A percentile compares a stretch with the other conserved stretches of the same genome.
These are phyloP conservation scores for Lineus longissimus DNA, from an alignment of 1,140 invertebrate genomes.

Conservation along the genomic window DNA sequence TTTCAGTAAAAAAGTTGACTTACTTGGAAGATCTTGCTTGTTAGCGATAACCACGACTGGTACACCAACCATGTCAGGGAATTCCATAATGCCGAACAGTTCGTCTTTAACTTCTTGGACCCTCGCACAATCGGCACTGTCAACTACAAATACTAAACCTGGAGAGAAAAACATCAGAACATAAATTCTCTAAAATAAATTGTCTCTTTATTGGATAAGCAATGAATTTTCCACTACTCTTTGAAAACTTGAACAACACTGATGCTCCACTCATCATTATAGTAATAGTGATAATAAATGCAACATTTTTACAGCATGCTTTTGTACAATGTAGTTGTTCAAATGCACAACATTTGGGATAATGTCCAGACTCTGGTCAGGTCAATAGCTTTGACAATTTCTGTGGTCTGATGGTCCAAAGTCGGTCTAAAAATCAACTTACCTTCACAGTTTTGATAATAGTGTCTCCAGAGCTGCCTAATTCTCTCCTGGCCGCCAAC, in stretches of 20 bases:
- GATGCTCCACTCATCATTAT: too few species aligned
- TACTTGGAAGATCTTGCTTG: slow-evolving; percentile 70
- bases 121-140: slow-evolving; percentile 96
- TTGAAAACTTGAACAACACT: too few species aligned
- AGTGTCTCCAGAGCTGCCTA: slow-evolving; percentile 49
- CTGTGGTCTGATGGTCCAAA: too few species aligned
- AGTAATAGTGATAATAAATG: too few species aligned
- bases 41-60: slow-evolving; percentile 97
- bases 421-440: slow-evolving; percentile 12
- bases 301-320: too few species aligned
- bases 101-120: slow-evolving; percentile 93
- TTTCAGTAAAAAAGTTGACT: slow-evolving; percentile 8
- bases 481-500: slow-evolving; percentile 56
- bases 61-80: slow-evolving; percentile 95
- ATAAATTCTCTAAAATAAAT: too few species aligned
- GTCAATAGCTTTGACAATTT: too few species aligned
- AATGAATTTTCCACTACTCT: too few species aligned
- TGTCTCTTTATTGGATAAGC: too few species aligned
- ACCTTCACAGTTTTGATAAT: slow-evolving; percentile 53
- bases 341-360: too few species aligned
- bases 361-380: too few species aligned
- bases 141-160: slow-evolving; percentile 94
- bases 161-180: slow-evolving; percentile 1
- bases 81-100: slow-evolving; percentile 66
- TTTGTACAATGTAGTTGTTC: too few species aligned